Conservation (phyloP, 2,888 invertebrate species). For the Acleris emargana region DNA sequence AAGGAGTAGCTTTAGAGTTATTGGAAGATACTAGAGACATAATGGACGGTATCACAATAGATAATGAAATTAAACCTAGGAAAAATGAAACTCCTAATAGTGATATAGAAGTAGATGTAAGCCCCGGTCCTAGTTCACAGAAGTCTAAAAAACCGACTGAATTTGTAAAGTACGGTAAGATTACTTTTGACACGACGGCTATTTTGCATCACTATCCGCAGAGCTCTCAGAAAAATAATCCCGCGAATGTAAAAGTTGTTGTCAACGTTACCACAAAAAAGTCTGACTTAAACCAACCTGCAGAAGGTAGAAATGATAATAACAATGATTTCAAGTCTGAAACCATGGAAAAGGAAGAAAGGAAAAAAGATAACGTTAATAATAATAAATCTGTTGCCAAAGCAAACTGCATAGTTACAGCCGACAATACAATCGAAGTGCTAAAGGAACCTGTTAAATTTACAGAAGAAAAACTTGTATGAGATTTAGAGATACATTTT, state of each 20-base stretch:
- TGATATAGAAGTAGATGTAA: slow-evolving; percentile 56
- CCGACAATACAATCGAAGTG: slow-evolving; percentile 53
- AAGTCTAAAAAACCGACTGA: slow-evolving; percentile 62
- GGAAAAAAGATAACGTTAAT: slow-evolving; percentile 61
- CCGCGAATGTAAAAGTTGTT: slow-evolving; percentile 35
- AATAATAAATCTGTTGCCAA: slow-evolving; percentile 60
- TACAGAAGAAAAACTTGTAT: slow-evolving; percentile 79
- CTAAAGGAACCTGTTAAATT: slow-evolving; percentile 69
- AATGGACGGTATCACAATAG: slow-evolving; percentile 54
- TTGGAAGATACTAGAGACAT: slow-evolving; percentile 71
- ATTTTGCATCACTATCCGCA: slow-evolving; percentile 79
- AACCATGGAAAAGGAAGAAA: slow-evolving; percentile 47
- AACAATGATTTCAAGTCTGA: slow-evolving; percentile 60
- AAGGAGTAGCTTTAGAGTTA: slow-evolving; percentile 68
- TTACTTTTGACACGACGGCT: slow-evolving; percentile 76
- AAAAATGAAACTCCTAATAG: slow-evolving; percentile 53
- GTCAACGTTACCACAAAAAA: slow-evolving; percentile 55
- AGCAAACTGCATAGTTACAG: slow-evolving; percentile 50
- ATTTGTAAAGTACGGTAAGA: slow-evolving; percentile 74
- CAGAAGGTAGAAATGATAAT: slow-evolving; percentile 55
- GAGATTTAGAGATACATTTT: slow-evolving; percentile 64
- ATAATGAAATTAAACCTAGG: slow-evolving; percentile 47
- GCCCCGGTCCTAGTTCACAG: slow-evolving; percentile 66
- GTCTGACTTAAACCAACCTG: slow-evolving; percentile 60
- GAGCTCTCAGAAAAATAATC: slow-evolving; percentile 54